Conservation (phyloP, 1,140 invertebrate genomes). For the Megalopta genalis region DNA sequence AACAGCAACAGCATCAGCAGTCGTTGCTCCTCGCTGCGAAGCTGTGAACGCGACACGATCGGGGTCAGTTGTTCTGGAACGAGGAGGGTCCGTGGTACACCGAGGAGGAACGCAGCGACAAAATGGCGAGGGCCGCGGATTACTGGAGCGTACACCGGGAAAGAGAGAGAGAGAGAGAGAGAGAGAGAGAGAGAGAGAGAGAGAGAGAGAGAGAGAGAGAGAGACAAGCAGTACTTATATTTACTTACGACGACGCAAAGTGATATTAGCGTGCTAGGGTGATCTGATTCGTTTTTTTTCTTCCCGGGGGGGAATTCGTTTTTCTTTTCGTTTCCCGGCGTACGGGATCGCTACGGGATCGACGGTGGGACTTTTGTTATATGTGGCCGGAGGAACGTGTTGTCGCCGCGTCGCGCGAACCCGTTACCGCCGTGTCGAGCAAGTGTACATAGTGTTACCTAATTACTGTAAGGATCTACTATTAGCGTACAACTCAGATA, state of each 20-base stretch:
- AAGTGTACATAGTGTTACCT: conserved; percentile 75
- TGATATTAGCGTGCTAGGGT: conserved; percentile 43
- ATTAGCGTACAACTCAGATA: conserved; percentile 61
- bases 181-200: no score
- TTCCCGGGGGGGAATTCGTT: no score
- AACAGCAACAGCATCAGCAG: neutral
- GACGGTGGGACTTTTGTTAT: conserved; percentile 59
- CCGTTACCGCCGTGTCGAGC: conserved; percentile 37
- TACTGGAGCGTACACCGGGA: conserved; percentile 11
- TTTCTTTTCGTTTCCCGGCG: no score
- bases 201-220: no score
- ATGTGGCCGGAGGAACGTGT: conserved; percentile 24
- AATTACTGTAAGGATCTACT: conserved; percentile 71
- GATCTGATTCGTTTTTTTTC: conserved; percentile 7
- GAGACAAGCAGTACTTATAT: neutral
- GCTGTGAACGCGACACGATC: neutral
- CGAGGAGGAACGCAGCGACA: conserved; percentile 9
- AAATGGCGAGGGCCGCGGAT: conserved; percentile 13
- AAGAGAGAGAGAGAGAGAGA: neutral
- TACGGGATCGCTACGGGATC: neutral
- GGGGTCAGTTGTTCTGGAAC: neutral
- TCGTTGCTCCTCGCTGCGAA: neutral
- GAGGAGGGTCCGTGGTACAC: neutral
- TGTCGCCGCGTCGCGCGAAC: conserved; percentile 1
- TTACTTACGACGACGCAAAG: conserved; percentile 23